phyloP scores from a whole-genome alignment of 2,888 invertebrate species.

The Macropis europaea region DNA sequence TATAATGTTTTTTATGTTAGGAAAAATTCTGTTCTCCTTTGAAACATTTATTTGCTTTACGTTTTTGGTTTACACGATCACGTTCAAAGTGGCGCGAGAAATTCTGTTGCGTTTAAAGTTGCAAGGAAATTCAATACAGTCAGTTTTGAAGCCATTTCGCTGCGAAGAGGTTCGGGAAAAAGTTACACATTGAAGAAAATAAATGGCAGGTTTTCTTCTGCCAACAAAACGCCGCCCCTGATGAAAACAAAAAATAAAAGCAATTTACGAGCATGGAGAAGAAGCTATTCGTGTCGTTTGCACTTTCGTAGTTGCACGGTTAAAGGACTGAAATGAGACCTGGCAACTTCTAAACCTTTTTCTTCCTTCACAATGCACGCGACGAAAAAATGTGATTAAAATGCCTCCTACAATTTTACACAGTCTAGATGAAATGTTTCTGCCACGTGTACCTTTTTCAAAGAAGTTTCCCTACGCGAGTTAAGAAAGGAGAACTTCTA shows the following conservation, averaged over 20 bases:
- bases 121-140: background rate
- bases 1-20: no score
- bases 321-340: background rate
- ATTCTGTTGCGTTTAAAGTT: background rate
- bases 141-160: background rate
- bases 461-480: no score
- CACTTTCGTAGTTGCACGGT: background rate
- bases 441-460: no score
- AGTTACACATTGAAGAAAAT: slow-evolving; percentile 6
- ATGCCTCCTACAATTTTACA: no score
- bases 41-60: no score
- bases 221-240: background rate
- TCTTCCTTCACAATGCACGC: background rate
- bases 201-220: background rate
- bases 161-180: background rate
- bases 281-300: background rate
- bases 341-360: background rate
- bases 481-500: no score
- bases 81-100: background rate
- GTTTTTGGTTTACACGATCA: no score
- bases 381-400: background rate
- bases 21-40: no score
- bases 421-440: no score
- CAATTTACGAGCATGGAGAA: background rate
- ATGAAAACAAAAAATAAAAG: background rate